phyloP scores from a whole-genome alignment of 2,888 invertebrate species.

The Drosophila peninsularis region DNA sequence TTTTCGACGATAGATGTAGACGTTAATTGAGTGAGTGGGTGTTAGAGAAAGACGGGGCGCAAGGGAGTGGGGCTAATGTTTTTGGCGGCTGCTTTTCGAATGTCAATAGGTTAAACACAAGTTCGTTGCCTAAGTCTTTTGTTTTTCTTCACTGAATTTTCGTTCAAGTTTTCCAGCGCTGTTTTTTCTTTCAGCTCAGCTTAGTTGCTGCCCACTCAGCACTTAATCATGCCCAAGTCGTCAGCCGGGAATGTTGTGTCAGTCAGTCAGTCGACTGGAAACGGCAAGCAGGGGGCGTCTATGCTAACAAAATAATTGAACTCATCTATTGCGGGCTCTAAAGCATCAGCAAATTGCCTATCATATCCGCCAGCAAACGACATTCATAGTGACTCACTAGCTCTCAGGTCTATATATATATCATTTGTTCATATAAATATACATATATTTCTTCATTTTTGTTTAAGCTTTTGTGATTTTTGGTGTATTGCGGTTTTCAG shows the following conservation, averaged over 20 bases:
- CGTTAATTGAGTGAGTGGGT: conserved; percentile 50
- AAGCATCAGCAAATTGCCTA: conserved; percentile 52
- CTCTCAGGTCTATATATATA: conserved; percentile 12
- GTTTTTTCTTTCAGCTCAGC: not conserved
- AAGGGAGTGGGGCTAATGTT: conserved; percentile 16
- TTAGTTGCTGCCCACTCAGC: conserved; percentile 18
- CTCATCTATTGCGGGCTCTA: conserved; percentile 31
- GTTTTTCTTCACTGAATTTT: conserved; percentile 31
- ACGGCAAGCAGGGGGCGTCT: not conserved
- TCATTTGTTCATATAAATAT: conserved; percentile 17
- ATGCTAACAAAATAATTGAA: conserved; percentile 21
- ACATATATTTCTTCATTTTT: conserved; percentile 10
- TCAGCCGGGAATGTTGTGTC: conserved; percentile 37
- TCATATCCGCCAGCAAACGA: conserved; percentile 68
- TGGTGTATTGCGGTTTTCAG: conserved; percentile 56
- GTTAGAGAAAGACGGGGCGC: conserved; percentile 17
- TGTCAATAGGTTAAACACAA: conserved; percentile 72
- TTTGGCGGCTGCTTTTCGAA: conserved; percentile 32
- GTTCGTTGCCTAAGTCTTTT: conserved; percentile 76
- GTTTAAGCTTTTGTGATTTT: conserved; percentile 36
- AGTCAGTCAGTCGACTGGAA: conserved; percentile 37
- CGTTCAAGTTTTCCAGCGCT: not conserved
- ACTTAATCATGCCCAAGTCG: conserved; percentile 38
- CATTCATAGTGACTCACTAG: conserved; percentile 65
- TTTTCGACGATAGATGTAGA: conserved; percentile 40